Conservation (phyloP, 2,888 invertebrate genomes). For the Arctia plantaginis region DNA sequence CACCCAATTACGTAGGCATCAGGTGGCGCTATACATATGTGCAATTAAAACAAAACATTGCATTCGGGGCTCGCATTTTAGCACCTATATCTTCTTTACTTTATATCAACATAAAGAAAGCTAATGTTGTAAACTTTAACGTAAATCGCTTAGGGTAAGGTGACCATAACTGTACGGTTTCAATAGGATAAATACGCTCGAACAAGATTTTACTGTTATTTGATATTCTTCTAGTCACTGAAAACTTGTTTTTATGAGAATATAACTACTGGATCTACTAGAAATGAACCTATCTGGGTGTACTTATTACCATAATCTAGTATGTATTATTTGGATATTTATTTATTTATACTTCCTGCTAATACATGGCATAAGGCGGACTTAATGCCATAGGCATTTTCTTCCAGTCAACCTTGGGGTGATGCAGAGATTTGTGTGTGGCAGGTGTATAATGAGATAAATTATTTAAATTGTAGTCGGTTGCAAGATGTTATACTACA, state of each 20-base stretch:
- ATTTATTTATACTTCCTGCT: no score
- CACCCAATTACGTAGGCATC: constrained; percentile 60
- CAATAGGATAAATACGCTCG: background rate
- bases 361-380: no score
- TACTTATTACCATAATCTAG: no score
- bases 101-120: constrained; percentile 84
- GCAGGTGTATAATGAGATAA: no score
- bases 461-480: no score
- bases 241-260: background rate
- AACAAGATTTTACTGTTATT: background rate
- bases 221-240: background rate
- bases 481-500: no score
- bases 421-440: no score
- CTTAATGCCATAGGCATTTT: no score
- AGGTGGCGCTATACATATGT: constrained; percentile 69
- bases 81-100: constrained; percentile 66
- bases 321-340: no score
- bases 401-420: no score
- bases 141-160: constrained; percentile 65
- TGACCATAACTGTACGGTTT: constrained; percentile 16
- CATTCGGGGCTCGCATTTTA: constrained; percentile 60
- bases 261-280: background rate
- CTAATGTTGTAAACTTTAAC: constrained; percentile 75
- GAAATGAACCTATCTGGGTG: background rate
- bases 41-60: constrained; percentile 79